Evolutionary conservation across 2,113 vertebrate genomes (phyloP).

Genomic region (Vulpes lagopus): DNA sequence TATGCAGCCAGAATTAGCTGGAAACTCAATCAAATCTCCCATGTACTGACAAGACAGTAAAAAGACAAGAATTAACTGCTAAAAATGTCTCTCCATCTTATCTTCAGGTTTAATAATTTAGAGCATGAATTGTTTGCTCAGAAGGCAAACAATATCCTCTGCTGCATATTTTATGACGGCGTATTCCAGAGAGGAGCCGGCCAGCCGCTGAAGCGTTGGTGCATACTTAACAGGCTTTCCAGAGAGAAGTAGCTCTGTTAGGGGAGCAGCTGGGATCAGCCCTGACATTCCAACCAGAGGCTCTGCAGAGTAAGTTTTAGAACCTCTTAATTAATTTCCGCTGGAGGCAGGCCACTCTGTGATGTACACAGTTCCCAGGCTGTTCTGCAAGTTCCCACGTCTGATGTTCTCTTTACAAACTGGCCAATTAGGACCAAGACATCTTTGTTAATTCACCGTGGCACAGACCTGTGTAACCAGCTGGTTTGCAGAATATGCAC

Average conservation of each 20-base stretch:
- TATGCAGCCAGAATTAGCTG: background rate
- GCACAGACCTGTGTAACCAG: background rate
- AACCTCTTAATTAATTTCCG: conserved; percentile 17
- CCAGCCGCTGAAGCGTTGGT: background rate
- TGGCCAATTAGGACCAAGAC: background rate
- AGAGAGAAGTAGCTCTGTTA: conserved; percentile 33
- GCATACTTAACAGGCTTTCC: background rate
- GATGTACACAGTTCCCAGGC: accelerated
- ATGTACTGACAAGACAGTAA: background rate
- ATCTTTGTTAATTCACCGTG: background rate
- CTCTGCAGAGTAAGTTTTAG: background rate
- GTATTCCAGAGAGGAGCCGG: conserved; percentile 62
- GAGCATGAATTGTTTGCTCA: conserved; percentile 64
- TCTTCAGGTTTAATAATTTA: conserved; percentile 76
- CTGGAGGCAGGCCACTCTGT: background rate
- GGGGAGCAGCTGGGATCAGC: background rate
- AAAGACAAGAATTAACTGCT: conserved; percentile 58
- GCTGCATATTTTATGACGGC: conserved; percentile 66
- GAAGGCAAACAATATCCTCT: conserved; percentile 63
- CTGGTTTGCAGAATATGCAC: accelerated
- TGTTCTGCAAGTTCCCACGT: background rate
- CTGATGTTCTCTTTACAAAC: background rate
- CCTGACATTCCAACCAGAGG: background rate
- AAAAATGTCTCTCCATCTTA: conserved; percentile 32
- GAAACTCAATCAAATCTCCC: conserved; percentile 18